Base-by-base conservation (phyloP, 2,113 vertebrate genomes). In the Oreochromis tanganicae region DNA sequence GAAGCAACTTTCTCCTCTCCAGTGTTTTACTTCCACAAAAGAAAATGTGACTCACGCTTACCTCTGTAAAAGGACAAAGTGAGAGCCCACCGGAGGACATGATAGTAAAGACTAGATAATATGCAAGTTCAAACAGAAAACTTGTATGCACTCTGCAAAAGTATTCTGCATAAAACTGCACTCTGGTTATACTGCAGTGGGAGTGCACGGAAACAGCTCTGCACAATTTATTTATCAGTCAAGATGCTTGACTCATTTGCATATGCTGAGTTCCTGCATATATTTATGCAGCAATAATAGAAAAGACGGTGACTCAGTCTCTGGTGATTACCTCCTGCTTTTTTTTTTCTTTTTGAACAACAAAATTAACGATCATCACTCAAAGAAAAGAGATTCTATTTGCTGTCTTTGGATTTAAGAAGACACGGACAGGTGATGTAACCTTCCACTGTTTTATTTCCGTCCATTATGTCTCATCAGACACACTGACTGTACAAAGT, bases 401-500 rank as follows among this genome's bases (percentile, higher is more conserved):
- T 75, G 7, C 63, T 46, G 5, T 57, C 78, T 55, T 38, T 61
- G 9, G 80, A 87, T 85, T 93, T 66, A 66, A 81, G 81, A 86
- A 81, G 73, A 71, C 34, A 57, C 10, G 27, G 24, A 32, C 21
- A 10, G 27, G 61, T 81, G 50, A 85, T 78, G 68, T 83, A 52
- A 88, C 85, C 78, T 50, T 38, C 79, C 80, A 57, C 34, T 88
- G 87, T 88, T 88, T 88, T 68, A 78, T 84, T 81, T 83, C 56
- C 27, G 29, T 89, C 86, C 43, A 88, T 87, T 89, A 84, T 57
- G 61, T 54, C 81, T 48, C 88, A 89, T 93, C 89, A 87, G 85
- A 87, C 83, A 87, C 88, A 87, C 56, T 50, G 82, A 87, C 79
- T 89, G 29, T 63, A 81, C 79, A 84, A 83, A 87, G 84, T 85